Percentiles rank a stretch among this genome's conserved stretches.
Evolutionary conservation across 1,140 invertebrate species (phyloP).

Genomic region (Lamellibrachia luymesi): DNA sequence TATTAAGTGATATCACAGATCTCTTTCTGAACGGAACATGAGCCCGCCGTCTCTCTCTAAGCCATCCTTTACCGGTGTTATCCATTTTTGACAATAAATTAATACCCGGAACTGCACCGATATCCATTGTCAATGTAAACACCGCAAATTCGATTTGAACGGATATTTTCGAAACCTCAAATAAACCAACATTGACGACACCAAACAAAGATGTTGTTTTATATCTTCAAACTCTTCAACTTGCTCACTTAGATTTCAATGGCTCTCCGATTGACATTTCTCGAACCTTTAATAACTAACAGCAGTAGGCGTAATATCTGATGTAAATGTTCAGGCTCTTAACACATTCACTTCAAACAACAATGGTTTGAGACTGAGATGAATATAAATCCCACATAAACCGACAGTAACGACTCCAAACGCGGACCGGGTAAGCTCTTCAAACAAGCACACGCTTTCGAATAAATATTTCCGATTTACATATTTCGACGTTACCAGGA

Average conservation of each 20-base stretch:
- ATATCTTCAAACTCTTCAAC: neutral
- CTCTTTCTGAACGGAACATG: neutral
- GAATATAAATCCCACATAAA: too few species aligned
- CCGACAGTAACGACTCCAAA: neutral
- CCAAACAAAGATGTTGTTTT: neutral
- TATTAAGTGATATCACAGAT: neutral
- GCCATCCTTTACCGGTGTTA: neutral
- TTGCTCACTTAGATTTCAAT: neutral
- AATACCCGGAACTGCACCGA: neutral
- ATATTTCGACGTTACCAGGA: neutral
- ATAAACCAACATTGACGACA: neutral
- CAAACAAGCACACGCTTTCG: neutral
- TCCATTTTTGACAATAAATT: neutral
- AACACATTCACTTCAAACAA: neutral
- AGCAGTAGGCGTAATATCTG: neutral
- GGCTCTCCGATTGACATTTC: neutral
- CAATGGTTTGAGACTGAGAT: neutral
- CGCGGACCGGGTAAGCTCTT: neutral
- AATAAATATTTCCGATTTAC: neutral
- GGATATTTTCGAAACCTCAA: neutral
- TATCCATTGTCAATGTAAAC: neutral
- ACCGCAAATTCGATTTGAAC: neutral
- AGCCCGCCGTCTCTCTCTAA: neutral
- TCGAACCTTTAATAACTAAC: neutral
- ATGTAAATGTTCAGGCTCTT: neutral